These are phyloP conservation scores for Brachionus koreanus DNA, from an alignment of 1,140 invertebrate genomes.

Conservation along the genomic window DNA sequence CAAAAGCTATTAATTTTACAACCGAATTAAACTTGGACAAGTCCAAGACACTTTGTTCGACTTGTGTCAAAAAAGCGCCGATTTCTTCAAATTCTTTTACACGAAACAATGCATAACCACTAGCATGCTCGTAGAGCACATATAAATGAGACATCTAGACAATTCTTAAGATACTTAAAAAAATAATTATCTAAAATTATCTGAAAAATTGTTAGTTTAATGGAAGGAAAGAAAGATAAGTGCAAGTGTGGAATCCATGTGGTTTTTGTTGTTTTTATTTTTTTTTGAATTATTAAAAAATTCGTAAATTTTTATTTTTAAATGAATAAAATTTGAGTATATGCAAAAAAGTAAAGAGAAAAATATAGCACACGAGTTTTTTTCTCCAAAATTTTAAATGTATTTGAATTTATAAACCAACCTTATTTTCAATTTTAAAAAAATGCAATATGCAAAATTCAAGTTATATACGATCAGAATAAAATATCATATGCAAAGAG, in stretches of 20 bases:
- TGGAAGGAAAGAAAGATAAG: not conserved
- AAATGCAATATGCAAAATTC: not conserved
- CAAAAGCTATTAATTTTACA: constrained; percentile 80
- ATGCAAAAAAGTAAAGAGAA: not conserved
- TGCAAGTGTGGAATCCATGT: not conserved
- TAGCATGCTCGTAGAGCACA: constrained; percentile 84
- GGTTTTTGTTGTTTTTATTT: constrained; percentile 3
- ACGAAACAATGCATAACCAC: constrained; percentile 85
- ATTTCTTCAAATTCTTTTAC: constrained; percentile 95
- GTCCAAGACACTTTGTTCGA: constrained; percentile 81
- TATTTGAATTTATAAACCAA: constrained; percentile 18
- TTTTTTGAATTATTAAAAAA: not conserved
- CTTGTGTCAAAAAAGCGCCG: constrained; percentile 77
- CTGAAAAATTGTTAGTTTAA: not conserved
- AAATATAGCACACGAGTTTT: constrained; percentile 22
- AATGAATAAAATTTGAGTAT: constrained; percentile 12
- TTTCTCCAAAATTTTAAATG: constrained; percentile 2
- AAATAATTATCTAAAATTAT: constrained; percentile 34
- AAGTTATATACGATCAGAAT: not conserved
- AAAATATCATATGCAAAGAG: not conserved
- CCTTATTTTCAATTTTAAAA: not conserved
- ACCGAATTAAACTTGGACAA: constrained; percentile 80
- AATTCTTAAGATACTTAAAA: not conserved
- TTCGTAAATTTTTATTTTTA: not conserved
- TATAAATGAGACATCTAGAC: constrained; percentile 39